phyloP scores from a whole-genome alignment of 2,888 invertebrate species.

The Drosophila longiperda region DNA sequence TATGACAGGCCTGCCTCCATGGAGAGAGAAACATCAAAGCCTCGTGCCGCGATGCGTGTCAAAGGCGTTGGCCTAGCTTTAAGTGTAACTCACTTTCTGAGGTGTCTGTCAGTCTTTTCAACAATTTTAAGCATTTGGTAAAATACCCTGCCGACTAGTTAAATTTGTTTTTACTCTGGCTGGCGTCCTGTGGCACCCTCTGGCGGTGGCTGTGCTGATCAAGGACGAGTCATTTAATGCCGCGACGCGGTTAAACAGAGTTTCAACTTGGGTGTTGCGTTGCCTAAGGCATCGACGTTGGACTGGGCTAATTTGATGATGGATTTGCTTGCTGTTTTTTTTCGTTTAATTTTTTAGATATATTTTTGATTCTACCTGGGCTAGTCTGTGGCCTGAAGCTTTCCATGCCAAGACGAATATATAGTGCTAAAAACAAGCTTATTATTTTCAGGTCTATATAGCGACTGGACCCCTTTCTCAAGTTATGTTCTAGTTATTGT shows the following conservation, averaged over 20 bases:
- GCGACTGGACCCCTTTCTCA: slow-evolving; percentile 15
- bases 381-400: slow-evolving; percentile 33
- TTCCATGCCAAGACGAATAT: slow-evolving; percentile 1
- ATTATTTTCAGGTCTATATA: slow-evolving; percentile 37
- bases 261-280: slow-evolving; percentile 51
- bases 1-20: background rate
- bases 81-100: slow-evolving; percentile 61
- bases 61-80: slow-evolving; percentile 72
- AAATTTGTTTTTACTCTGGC: slow-evolving; percentile 11
- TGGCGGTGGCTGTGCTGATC: slow-evolving; percentile 35
- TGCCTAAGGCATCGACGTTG: slow-evolving; percentile 42
- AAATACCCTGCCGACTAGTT: slow-evolving; percentile 30
- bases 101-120: slow-evolving; percentile 30
- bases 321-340: slow-evolving; percentile 56
- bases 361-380: slow-evolving; percentile 1
- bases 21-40: slow-evolving; percentile 61
- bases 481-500: slow-evolving; percentile 40
- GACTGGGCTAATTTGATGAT: slow-evolving; percentile 65
- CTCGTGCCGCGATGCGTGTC: slow-evolving; percentile 64
- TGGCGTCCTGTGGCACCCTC: slow-evolving; percentile 31
- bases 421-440: slow-evolving; percentile 11
- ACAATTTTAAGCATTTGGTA: slow-evolving; percentile 48
- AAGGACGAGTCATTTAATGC: slow-evolving; percentile 42
- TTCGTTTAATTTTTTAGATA: background rate
- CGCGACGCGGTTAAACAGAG: slow-evolving; percentile 57